phyloP scores from a whole-genome alignment of 2,797 vertebrate species.

The Bovichtus variegatus region DNA sequence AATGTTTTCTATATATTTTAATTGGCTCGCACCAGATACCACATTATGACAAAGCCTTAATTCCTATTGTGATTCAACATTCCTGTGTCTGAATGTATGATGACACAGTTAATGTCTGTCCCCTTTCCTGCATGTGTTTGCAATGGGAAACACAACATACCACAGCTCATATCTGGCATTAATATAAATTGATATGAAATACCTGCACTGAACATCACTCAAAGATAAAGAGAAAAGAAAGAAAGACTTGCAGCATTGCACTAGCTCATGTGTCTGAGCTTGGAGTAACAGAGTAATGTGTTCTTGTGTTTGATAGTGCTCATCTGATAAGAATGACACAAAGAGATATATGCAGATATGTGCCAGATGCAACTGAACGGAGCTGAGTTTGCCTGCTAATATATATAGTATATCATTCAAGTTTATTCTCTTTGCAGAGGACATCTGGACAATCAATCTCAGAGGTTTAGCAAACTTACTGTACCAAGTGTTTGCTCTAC shows the following conservation, averaged over 20 bases:
- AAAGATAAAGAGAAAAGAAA: constrained; percentile 22
- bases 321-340: constrained; percentile 48
- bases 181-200: too few species aligned
- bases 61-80: neutral
- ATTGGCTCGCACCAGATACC: neutral
- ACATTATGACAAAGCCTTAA: neutral
- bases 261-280: constrained; percentile 22
- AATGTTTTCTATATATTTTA: neutral
- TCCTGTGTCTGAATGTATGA: neutral
- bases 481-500: constrained; percentile 16
- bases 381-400: constrained; percentile 21
- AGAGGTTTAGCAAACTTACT: constrained; percentile 43
- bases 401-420: constrained; percentile 37
- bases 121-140: constrained; percentile 15
- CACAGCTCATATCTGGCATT: constrained; percentile 13
- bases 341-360: constrained; percentile 44
- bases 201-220: constrained; percentile 17
- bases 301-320: constrained; percentile 50
- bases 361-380: constrained; percentile 16
- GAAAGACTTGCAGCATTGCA: constrained; percentile 23
- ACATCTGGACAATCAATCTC: constrained; percentile 46
- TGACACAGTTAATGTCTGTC: neutral
- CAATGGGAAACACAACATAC: neutral
- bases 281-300: constrained; percentile 27
- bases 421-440: constrained; percentile 41